These are phyloP conservation scores for Lasioglossum figueresi DNA, from an alignment of 2,888 invertebrate species.

Conservation along the genomic window DNA sequence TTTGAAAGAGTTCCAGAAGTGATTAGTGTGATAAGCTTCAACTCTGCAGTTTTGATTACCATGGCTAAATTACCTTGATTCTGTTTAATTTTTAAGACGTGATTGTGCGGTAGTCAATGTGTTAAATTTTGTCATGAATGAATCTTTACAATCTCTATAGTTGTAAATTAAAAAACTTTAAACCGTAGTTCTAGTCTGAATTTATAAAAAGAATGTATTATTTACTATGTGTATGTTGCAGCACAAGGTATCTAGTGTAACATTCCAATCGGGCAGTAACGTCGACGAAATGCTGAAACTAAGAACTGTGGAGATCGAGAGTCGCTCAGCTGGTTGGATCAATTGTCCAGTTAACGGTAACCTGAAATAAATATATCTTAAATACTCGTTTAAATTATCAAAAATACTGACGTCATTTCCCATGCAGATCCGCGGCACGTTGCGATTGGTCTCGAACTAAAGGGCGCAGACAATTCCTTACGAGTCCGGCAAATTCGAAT, in stretches of 20 bases:
- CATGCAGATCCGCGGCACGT: slow-evolving; percentile 84
- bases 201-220: not conserved
- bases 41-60: not conserved
- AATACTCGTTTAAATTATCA: not conserved
- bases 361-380: not conserved
- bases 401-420: slow-evolving; percentile 19
- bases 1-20: not conserved
- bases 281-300: slow-evolving; percentile 92
- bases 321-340: slow-evolving; percentile 95
- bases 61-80: not conserved
- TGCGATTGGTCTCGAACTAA: slow-evolving; percentile 92
- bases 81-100: not conserved
- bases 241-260: slow-evolving; percentile 94
- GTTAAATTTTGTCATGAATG: not conserved
- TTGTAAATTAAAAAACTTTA: not conserved
- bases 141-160: not conserved
- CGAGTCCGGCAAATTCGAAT: slow-evolving; percentile 93
- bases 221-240: slow-evolving; percentile 83
- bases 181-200: not conserved
- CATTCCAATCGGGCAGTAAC: slow-evolving; percentile 93
- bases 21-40: not conserved
- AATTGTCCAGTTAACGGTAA: slow-evolving; percentile 92
- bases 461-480: slow-evolving; percentile 95
- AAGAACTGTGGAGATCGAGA: slow-evolving; percentile 93
- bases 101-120: not conserved